Conservation (phyloP, 2,797 vertebrate genomes). For the Parauchenoglanis punctatus region DNA sequence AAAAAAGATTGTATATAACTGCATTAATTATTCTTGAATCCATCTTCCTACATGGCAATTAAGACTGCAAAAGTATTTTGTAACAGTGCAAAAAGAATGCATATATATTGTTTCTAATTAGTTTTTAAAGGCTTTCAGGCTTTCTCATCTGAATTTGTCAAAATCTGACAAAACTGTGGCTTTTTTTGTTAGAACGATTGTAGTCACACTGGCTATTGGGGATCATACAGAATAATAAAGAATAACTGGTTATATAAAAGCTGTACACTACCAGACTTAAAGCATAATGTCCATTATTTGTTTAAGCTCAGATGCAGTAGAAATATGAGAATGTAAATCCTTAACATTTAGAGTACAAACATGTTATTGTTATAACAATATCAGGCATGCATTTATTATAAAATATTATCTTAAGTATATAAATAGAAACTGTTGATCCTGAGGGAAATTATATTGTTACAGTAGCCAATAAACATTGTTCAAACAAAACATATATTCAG, state of each 20-base stretch:
- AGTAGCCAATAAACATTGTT: not conserved
- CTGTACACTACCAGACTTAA: not conserved
- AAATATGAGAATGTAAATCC: not conserved
- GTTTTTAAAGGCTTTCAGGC: not conserved
- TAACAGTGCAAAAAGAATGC: no score
- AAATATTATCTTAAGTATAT: not conserved
- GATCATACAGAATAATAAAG: no score
- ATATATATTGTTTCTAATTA: no score
- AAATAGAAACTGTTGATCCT: not conserved
- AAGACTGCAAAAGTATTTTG: not conserved
- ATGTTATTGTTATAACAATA: not conserved
- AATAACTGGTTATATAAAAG: no score
- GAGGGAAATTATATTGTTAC: not conserved
- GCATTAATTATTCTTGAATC: not conserved
- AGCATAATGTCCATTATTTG: not conserved
- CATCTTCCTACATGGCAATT: not conserved
- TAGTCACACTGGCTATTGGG: not conserved
- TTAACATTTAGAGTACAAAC: not conserved
- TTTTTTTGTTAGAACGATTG: no score
- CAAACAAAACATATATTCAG: not conserved
- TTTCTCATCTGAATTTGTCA: not conserved
- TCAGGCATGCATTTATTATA: not conserved
- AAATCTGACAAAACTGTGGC: no score
- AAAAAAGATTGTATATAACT: constrained; percentile 45
- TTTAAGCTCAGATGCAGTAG: not conserved